Percentiles rank a stretch among this genome's conserved stretches.
Conservation (phyloP, 2,888 invertebrate genomes). For the Epirrita christyi region DNA sequence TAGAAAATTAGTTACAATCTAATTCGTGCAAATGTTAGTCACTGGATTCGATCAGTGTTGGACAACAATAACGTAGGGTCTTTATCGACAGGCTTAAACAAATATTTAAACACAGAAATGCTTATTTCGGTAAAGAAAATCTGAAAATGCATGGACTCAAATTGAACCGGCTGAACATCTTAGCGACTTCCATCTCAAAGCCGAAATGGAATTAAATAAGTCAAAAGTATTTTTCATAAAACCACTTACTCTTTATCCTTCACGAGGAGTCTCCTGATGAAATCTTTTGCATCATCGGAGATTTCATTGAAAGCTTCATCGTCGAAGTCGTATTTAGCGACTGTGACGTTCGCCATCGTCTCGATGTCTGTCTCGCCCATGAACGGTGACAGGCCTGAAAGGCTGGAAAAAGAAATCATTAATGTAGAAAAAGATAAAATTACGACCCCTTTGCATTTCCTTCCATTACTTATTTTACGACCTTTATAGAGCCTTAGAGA, state of each 20-base stretch:
- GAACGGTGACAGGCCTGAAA: slow-evolving; percentile 98
- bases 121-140: slow-evolving; percentile 7
- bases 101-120: slow-evolving; percentile 21
- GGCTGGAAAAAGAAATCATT: slow-evolving; percentile 75
- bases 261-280: slow-evolving; percentile 95
- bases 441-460: too few relatives aligned
- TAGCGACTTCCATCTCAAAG: background rate
- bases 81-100: slow-evolving; percentile 66
- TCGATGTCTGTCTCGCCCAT: slow-evolving; percentile 99
- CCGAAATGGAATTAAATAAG: background rate
- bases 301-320: slow-evolving; percentile 98
- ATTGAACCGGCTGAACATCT: slow-evolving; percentile 2
- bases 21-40: slow-evolving; percentile 56
- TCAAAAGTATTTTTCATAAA: background rate
- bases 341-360: slow-evolving; percentile 99
- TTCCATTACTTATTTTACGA: too few relatives aligned
- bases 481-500: too few relatives aligned
- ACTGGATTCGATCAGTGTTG: slow-evolving; percentile 67
- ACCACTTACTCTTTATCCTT: slow-evolving; percentile 95
- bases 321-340: slow-evolving; percentile 98
- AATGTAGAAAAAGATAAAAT: background rate
- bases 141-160: background rate
- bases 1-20: slow-evolving; percentile 27
- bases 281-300: slow-evolving; percentile 97
- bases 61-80: slow-evolving; percentile 76